Percentiles rank a stretch among this genome's conserved stretches.
These are phyloP conservation scores for Heliconius melpomene DNA, from an alignment of 1,140 invertebrate genomes.

Conservation along the genomic window DNA sequence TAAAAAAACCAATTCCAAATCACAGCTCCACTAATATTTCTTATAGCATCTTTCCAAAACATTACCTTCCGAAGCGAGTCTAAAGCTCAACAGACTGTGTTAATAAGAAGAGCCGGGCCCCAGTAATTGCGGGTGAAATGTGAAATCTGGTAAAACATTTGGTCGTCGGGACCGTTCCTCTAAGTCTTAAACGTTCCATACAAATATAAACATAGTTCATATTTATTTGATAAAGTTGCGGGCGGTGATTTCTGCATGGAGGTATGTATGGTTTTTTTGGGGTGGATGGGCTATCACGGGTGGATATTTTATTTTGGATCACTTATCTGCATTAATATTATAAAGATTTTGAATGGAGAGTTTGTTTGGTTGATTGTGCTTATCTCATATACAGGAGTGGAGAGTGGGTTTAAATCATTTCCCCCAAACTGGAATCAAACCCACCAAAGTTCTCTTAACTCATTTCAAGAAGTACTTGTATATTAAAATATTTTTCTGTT, in stretches of 20 bases:
- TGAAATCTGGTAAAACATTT: conserved; percentile 25
- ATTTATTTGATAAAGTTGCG: conserved; percentile 51
- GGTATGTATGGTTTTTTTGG: conserved; percentile 29
- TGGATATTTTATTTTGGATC: background rate
- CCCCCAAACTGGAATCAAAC: too few species aligned
- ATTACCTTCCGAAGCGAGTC: conserved; percentile 21
- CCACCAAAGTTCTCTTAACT: too few species aligned
- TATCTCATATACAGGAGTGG: too few species aligned
- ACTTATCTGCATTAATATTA: background rate
- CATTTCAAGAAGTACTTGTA: too few species aligned
- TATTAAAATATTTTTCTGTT: too few species aligned
- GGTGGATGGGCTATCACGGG: conserved; percentile 30
- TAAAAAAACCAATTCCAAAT: background rate
- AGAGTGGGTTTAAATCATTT: too few species aligned
- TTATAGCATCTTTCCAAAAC: conserved; percentile 14
- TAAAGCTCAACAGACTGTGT: conserved; percentile 29
- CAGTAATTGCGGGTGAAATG: conserved; percentile 27
- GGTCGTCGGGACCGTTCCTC: background rate
- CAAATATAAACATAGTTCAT: conserved; percentile 37
- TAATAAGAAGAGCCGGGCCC: conserved; percentile 23
- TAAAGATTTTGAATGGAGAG: too few species aligned
- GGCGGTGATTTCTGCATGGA: conserved; percentile 41
- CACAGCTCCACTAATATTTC: background rate
- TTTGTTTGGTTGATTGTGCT: too few species aligned
- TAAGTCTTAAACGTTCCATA: conserved; percentile 27